Evolutionary conservation across 2,113 vertebrate genomes (phyloP).

Genomic region (Nymphicus hollandicus): DNA sequence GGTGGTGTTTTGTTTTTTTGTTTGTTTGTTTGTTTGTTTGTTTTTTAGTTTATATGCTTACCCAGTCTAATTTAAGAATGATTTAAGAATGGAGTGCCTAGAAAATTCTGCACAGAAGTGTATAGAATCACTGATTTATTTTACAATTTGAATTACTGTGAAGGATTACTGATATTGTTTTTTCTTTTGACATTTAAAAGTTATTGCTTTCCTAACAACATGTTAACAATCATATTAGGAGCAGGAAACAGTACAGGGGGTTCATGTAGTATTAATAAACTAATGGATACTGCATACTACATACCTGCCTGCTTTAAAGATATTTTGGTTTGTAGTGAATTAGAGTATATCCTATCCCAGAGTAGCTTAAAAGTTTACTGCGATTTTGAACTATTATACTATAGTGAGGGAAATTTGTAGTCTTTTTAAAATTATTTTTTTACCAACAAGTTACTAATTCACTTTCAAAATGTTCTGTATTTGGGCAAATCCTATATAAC

Average conservation of each 20-base stretch:
- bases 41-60: background rate
- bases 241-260: conserved; percentile 35
- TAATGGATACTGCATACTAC: conserved; percentile 47
- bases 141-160: background rate
- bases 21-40: background rate
- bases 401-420: background rate
- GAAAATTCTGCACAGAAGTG: background rate
- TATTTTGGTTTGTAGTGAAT: conserved; percentile 18
- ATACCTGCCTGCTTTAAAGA: conserved; percentile 53
- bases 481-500: background rate
- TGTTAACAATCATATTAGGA: conserved; percentile 48
- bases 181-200: background rate
- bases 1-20: too few relatives aligned
- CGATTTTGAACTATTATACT: background rate
- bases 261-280: conserved; percentile 64
- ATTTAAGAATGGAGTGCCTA: background rate
- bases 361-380: background rate
- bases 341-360: background rate
- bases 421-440: background rate
- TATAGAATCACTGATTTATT: background rate
- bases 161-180: background rate
- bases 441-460: background rate
- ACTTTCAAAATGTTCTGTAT: background rate
- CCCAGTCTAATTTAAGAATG: background rate
- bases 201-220: background rate